Base-by-base conservation (phyloP, 2,888 invertebrate genomes). In the Chaetogeoica ovagalla region DNA sequence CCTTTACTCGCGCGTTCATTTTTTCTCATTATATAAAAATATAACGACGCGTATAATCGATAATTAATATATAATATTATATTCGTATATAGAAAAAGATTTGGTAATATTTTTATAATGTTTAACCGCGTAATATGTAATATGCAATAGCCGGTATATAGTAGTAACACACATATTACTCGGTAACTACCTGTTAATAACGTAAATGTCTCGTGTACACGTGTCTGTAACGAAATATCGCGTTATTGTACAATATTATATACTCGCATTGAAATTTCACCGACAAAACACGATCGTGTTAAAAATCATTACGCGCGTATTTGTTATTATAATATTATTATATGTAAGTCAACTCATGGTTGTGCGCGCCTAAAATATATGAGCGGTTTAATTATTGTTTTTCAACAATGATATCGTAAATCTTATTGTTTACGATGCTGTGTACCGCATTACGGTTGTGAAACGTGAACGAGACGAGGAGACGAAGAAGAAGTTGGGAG, bases 51-150 rank as follows among this genome's bases (percentile, higher is more conserved):
- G 30, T 30, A 9, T 68, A 52, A 23, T 52, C 23, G 17, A 52
- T 68, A 68, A 15, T 68, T 68, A 52, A 48, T 65, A 6, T 65
- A 6, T 30, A 30, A 30, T 30, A 30, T 30, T 30, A 30, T 30
- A 30, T 1, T 62, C 21, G 23, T 23, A 43, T 63, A 66, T 30
- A 30, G 30, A 43, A 66, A 66, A 43, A 57, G 13, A n/a, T 70
- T 59, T 59, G 21, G 39, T 60, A 71, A 60, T 71, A 60, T 62
- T 62, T 62, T 63, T 52, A 63, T 52, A 52, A 62, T 52, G 52
- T 30, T 52, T 55, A 63, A 43, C 71, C 9, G 17, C n/a, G 4
- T 30, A 8, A 39, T 30, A 59, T 39, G 17, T 39, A 8, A 39
- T 30, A 39, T 59, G 59, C 17, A 59, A 60, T 30, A 30, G 30